These are phyloP conservation scores for Microcebus ravelobensis DNA, from an alignment of 2,113 vertebrate genomes.

Conservation along the genomic window DNA sequence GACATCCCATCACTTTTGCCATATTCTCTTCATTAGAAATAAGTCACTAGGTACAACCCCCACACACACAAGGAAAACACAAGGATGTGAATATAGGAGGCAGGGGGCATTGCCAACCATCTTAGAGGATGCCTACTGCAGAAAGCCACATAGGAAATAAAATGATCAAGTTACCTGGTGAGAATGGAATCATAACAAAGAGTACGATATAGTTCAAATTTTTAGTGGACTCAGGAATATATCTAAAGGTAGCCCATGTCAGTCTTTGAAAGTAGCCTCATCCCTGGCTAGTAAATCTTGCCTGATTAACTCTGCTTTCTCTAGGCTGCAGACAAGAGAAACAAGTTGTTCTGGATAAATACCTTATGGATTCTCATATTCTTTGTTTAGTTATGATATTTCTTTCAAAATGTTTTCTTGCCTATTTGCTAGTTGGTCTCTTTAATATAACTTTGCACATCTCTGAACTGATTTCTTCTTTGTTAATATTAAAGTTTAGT, in stretches of 20 bases:
- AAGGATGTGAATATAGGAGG: neutral
- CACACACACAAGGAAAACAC: neutral
- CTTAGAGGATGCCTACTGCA: neutral
- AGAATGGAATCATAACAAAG: neutral
- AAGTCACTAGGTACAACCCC: neutral
- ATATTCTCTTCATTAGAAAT: neutral
- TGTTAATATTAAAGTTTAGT: neutral
- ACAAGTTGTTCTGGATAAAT: neutral
- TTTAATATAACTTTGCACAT: neutral
- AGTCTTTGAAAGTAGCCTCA: neutral
- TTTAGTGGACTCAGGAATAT: neutral
- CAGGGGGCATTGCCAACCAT: neutral
- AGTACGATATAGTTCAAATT: neutral
- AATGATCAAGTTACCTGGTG: neutral
- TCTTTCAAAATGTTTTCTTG: neutral
- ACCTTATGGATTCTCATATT: neutral
- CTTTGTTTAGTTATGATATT: neutral
- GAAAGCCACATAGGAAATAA: neutral
- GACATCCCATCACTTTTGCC: neutral
- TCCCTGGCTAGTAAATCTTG: neutral
- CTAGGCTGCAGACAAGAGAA: neutral
- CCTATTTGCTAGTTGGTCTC: neutral
- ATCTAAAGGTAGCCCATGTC: neutral
- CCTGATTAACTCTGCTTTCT: neutral
- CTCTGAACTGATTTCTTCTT: neutral